A percentile compares a stretch with the other conserved stretches of the same genome.
Conservation (phyloP, 2,797 vertebrate species). For the Melanotaenia boesemani region DNA sequence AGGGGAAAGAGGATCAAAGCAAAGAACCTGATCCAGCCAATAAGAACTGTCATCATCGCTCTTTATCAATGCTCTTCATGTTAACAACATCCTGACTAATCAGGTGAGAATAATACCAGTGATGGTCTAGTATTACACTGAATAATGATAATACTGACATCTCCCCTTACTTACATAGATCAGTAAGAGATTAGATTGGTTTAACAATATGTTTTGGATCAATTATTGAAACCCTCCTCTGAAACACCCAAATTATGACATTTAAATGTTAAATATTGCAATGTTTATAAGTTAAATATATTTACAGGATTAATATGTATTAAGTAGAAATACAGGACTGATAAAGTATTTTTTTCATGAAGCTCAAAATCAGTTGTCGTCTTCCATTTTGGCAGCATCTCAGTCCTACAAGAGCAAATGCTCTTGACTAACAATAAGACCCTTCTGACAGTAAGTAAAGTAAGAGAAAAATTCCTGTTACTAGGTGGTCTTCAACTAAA, state of each 20-base stretch:
- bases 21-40: conserved; percentile 66
- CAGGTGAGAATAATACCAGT: conserved; percentile 63
- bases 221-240: background rate
- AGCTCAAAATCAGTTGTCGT: background rate
- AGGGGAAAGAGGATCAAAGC: conserved; percentile 76
- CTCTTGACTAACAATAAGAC: background rate
- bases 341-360: background rate
- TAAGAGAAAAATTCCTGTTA: too few relatives aligned
- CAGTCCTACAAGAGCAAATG: background rate
- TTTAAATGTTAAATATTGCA: background rate
- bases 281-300: background rate
- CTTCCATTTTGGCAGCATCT: background rate
- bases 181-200: background rate
- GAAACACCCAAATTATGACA: background rate
- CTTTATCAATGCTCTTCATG: conserved; percentile 63
- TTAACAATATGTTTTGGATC: conserved; percentile 3
- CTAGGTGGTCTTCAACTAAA: too few relatives aligned
- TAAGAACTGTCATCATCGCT: conserved; percentile 67
- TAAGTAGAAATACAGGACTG: too few relatives aligned
- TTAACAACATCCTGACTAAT: conserved; percentile 70
- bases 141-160: conserved; percentile 45
- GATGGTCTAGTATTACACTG: conserved; percentile 33
- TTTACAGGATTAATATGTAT: too few relatives aligned
- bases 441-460: too few relatives aligned
- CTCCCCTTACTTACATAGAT: conserved; percentile 29